A percentile compares a stretch with the other conserved stretches of the same genome.
Evolutionary conservation across 30 jellyfish, hydroid and myxozoan species (phyloP).

Genomic region (Kudoa iwatai): DNA sequence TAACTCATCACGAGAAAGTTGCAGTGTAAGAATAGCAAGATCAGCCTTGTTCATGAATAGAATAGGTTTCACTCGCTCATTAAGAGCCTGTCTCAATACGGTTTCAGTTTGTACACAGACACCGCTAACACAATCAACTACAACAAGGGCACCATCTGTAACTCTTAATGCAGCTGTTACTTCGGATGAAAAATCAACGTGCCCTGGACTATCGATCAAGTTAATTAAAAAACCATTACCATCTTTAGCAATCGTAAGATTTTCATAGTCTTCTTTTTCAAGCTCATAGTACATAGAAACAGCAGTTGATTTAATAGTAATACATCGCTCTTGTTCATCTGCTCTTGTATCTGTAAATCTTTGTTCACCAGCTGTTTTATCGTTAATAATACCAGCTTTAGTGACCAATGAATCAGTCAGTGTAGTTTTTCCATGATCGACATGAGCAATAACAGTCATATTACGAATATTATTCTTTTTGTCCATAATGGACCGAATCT

Average conservation of each 20-base stretch:
- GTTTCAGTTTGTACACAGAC: constrained; percentile 98
- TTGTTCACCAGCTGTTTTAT: constrained; percentile 94
- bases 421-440: constrained; percentile 92
- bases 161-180: constrained; percentile 99
- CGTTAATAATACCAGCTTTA: constrained; percentile 92
- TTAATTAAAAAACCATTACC: constrained; percentile 90
- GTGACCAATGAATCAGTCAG: constrained; percentile 85
- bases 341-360: constrained; percentile 89
- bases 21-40: constrained; percentile 72
- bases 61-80: constrained; percentile 79
- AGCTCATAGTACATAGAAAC: constrained; percentile 92
- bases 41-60: constrained; percentile 96
- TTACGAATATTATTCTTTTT: constrained; percentile 58
- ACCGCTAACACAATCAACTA: constrained; percentile 98
- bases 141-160: constrained; percentile 99
- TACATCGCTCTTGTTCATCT: constrained; percentile 95
- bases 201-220: constrained; percentile 95
- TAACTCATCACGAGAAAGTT: constrained; percentile 57
- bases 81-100: constrained; percentile 90
- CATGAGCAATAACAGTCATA: constrained; percentile 99
- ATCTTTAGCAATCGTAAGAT: constrained; percentile 9
- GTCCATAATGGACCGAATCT: constrained; percentile 97
- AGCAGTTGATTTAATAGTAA: constrained; percentile 92
- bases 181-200: constrained; percentile 96
- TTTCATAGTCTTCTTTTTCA: constrained; percentile 24